Evolutionary conservation across 1,140 invertebrate species (phyloP).

Genomic region (Battus philenor): DNA sequence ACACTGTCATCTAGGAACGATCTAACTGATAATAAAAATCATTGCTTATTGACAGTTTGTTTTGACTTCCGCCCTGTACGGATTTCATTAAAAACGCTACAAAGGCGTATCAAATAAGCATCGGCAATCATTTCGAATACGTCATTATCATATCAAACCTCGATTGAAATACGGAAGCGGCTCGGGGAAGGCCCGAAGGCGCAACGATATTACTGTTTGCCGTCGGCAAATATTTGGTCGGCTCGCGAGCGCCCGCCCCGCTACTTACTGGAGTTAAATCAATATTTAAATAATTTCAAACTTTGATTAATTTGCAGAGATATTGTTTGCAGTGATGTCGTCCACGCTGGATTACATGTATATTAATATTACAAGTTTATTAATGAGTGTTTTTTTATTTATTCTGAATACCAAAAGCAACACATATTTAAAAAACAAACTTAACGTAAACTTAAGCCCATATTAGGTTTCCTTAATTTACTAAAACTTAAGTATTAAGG

Average conservation of each 20-base stretch:
- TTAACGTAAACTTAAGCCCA: too few species aligned
- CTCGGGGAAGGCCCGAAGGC: constrained; percentile 50
- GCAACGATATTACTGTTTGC: constrained; percentile 70
- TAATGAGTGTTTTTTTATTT: too few species aligned
- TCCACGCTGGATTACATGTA: constrained; percentile 28
- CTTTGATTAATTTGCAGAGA: constrained; percentile 71
- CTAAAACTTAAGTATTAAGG: too few species aligned
- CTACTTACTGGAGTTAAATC: constrained; percentile 72
- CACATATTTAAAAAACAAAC: too few species aligned
- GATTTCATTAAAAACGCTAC: constrained; percentile 5
- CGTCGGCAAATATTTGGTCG: constrained; percentile 53
- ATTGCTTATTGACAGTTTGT: too few species aligned
- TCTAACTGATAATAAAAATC: too few species aligned
- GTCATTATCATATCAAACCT: constrained; percentile 59
- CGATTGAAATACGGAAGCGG: constrained; percentile 39
- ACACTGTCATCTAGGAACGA: too few species aligned
- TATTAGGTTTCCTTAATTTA: too few species aligned
- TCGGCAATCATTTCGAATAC: constrained; percentile 43
- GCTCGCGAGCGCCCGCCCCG: constrained; percentile 38
- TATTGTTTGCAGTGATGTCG: constrained; percentile 67
- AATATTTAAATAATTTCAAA: constrained; percentile 73
- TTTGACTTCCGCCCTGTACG: neutral
- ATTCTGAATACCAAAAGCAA: too few species aligned
- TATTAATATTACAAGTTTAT: constrained; percentile 10
- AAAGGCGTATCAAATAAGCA: constrained; percentile 25